Base-by-base conservation (phyloP, 2,888 invertebrate species). In the Chrysina gloriosa region DNA sequence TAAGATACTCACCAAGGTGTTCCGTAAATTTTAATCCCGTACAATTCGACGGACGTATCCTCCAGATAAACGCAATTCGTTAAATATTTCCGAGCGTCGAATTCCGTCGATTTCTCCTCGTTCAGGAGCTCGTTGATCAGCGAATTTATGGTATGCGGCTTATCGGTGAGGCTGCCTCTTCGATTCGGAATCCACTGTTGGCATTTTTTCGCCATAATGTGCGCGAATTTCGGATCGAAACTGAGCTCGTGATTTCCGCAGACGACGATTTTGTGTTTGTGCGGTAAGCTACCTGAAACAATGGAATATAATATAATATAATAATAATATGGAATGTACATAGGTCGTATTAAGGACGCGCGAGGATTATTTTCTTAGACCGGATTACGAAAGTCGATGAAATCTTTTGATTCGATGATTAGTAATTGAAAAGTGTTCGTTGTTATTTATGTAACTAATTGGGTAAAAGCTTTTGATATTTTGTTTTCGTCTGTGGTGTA, bases 211-310 rank as follows among this genome's bases (percentile, higher is more conserved):
- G 84, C 84, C 72, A 89, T 87, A 0, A 87, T 86, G 79, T 88
- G 86, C 0, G 88, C 87, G 75, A 91, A 91, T 27, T 87, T 88
- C 25, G 86, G 81, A 82, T 95, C 94, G 78, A 95, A 93, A 76
- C 92, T 92, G 50, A 94, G 83, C 78, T 95, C 94, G 82, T 95
- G 94, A 84, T 95, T 95, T 19, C 95, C 95, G 63, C 93, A 92
- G 75, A 95, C 94, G 0, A 93, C 92, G 69, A 95, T 86, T 83
- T 94, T 94, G 76, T 92, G 86, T 75, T 88, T 88, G 78, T 94
- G 93, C 2, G 93, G 92, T 74, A 94, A 83, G 42, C 84, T 76
- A 25, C 76, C 80, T 81, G 70, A 56, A 77, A 76, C 29, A 29
- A 50, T 2, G 31, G 31, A 14, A 36, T 16, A 7, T 2, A 9